phyloP scores from a whole-genome alignment of 2,797 vertebrate species.

The Morus bassanus region DNA sequence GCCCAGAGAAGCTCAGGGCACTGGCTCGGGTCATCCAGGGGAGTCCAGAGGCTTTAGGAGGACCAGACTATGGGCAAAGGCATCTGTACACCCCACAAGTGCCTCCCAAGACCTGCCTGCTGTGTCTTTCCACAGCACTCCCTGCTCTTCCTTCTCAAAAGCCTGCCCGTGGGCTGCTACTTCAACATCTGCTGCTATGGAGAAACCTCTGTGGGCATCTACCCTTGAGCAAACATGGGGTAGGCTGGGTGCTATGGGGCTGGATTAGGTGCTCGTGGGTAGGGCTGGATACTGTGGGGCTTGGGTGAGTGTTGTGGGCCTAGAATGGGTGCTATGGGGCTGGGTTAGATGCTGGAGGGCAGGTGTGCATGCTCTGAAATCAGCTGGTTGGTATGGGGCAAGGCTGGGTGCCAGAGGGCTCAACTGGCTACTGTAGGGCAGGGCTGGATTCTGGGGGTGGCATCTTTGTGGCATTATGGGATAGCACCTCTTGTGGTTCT shows the following conservation, averaged over 20 bases:
- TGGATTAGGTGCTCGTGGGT: not conserved
- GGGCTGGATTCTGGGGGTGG: not conserved
- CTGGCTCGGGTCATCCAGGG: not conserved
- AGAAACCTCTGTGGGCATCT: not conserved
- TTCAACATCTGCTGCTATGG: slow-evolving; percentile 83
- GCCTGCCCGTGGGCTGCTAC: slow-evolving; percentile 79
- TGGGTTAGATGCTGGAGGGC: not conserved
- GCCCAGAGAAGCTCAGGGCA: not conserved
- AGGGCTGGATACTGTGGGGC: not conserved
- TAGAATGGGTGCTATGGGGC: not conserved
- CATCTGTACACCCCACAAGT: not conserved
- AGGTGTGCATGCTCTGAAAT: not conserved
- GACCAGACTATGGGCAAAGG: not conserved
- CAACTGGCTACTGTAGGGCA: too few species aligned
- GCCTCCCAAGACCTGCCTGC: not conserved
- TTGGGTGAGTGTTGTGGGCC: not conserved
- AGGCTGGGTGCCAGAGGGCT: not conserved
- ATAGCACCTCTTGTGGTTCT: not conserved
- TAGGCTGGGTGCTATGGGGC: not conserved
- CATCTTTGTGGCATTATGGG: not conserved
- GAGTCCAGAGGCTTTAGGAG: not conserved
- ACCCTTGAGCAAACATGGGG: not conserved
- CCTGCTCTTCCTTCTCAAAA: slow-evolving; percentile 80
- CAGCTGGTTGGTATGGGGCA: not conserved
- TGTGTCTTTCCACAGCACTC: not conserved